These are phyloP conservation scores for Escarpia spicata DNA, from an alignment of 2,888 invertebrate species.

Conservation along the genomic window DNA sequence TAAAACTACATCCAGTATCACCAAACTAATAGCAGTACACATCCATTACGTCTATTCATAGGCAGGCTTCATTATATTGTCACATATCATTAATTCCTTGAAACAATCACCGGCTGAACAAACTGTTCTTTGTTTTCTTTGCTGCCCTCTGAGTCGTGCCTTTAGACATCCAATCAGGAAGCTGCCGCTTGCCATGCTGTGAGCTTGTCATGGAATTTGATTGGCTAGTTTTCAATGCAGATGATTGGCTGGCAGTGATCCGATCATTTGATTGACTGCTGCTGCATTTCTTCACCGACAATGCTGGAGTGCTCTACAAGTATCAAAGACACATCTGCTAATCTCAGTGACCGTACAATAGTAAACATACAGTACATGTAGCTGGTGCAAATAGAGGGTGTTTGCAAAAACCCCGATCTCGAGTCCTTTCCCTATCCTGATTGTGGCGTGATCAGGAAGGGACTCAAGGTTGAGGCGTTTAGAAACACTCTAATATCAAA, in stretches of 20 bases:
- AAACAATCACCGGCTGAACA: background rate
- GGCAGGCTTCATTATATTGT: background rate
- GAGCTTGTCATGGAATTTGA: background rate
- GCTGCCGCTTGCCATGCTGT: background rate
- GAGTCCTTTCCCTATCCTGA: too few species aligned
- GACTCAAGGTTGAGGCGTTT: too few species aligned
- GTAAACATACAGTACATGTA: too few species aligned
- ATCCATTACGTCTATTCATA: background rate
- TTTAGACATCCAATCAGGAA: constrained; percentile 3
- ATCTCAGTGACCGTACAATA: background rate
- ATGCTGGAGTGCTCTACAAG: background rate
- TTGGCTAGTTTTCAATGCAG: background rate
- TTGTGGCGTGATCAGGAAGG: too few species aligned
- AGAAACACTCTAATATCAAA: too few species aligned
- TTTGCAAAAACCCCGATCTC: too few species aligned
- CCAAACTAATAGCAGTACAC: background rate
- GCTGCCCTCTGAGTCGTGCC: background rate
- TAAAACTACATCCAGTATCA: background rate
- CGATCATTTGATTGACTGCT: background rate
- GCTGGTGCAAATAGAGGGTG: too few species aligned
- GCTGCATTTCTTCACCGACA: background rate
- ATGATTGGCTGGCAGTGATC: background rate
- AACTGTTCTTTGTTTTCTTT: background rate
- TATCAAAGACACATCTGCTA: background rate
- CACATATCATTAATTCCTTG: background rate